A percentile compares a stretch with the other conserved stretches of the same genome.
Evolutionary conservation across 1,140 invertebrate species (phyloP).

Genomic region (Chionoecetes opilio): DNA sequence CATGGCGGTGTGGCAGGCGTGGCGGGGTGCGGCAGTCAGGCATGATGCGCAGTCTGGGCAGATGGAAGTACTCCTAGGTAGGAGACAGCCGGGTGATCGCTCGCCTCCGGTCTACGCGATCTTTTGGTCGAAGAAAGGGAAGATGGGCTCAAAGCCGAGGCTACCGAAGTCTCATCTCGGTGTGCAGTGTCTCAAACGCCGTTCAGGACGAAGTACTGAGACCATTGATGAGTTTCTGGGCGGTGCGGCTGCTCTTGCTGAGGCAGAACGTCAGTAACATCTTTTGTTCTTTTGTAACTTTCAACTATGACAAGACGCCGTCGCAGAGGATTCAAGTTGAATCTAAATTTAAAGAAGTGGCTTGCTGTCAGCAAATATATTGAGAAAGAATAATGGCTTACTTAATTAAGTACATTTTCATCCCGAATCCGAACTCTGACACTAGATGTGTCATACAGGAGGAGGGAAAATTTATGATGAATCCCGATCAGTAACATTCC

Average conservation of each 20-base stretch:
- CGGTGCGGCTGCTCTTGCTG: conserved; percentile 82
- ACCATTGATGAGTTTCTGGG: conserved; percentile 82
- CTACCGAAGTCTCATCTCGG: too few species aligned
- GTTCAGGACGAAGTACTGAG: conserved; percentile 83
- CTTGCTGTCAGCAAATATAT: not conserved
- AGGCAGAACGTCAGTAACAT: not conserved
- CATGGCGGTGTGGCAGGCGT: too few species aligned
- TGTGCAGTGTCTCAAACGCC: too few species aligned
- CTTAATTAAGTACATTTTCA: not conserved
- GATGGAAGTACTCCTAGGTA: conserved; percentile 75
- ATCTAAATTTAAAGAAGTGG: not conserved
- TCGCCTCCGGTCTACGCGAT: conserved; percentile 83
- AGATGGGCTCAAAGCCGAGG: conserved; percentile 83
- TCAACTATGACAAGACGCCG: not conserved
- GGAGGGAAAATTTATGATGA: too few species aligned
- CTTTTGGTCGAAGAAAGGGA: conserved; percentile 83
- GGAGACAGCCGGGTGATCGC: conserved; percentile 82
- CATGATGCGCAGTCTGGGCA: too few species aligned
- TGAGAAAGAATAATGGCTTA: not conserved
- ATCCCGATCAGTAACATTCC: too few species aligned
- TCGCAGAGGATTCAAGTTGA: too few species aligned
- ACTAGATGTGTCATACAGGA: too few species aligned
- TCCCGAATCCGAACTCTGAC: too few species aligned
- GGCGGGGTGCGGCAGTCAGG: too few species aligned
- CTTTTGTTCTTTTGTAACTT: not conserved